Base-by-base conservation (phyloP, 37 sponge, comb jelly and placozoan genomes). In the Eunapius fragilis region DNA sequence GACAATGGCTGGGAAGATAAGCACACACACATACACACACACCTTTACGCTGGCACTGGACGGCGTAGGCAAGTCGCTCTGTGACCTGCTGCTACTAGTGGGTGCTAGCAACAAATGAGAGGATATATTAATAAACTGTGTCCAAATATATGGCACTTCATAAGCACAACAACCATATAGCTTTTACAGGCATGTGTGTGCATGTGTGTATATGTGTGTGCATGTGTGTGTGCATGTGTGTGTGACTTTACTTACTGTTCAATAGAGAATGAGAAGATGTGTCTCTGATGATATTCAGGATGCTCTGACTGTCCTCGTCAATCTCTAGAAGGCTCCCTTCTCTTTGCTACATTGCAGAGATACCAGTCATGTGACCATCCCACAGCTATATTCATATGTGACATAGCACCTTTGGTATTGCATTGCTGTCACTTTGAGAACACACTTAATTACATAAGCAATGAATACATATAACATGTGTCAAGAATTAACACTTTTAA, bases 231-330 rank as follows among this genome's bases (percentile, higher is more conserved):
- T n/a, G n/a, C n/a, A n/a, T n/a, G n/a, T n/a, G n/a, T n/a, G n/a
- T n/a, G n/a, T n/a, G n/a, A n/a, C n/a, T 6, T 13, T 9, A 37
- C 89, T 80, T 34, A 85, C 90, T 89, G 79, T 48, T 70, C 19
- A 74, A 33, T 12, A 48, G 70, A 34, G 90, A 80, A 23, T 79
- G 80, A 25, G 85, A 85, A 25, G 90, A 71, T 73, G 82, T 91
- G 77, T 91, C 79, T 25, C 50, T 77, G 35, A 95, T 89, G 37
- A 89, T 75, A 68, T 77, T 81, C 30, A 95, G 85, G 26, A 95
- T 76, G 22, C 77, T 79, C 49, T 92, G 93, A 50, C 95, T 95
- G 83, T 92, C 85, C 45, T 92, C 93, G 77, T 95, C 95, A 27
- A 83, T 45, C 5, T 77, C 30, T 50, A 88, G 72, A 45, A 79